These are phyloP conservation scores for Drosophila pallidifrons DNA, from an alignment of 1,140 invertebrate species.

Conservation along the genomic window DNA sequence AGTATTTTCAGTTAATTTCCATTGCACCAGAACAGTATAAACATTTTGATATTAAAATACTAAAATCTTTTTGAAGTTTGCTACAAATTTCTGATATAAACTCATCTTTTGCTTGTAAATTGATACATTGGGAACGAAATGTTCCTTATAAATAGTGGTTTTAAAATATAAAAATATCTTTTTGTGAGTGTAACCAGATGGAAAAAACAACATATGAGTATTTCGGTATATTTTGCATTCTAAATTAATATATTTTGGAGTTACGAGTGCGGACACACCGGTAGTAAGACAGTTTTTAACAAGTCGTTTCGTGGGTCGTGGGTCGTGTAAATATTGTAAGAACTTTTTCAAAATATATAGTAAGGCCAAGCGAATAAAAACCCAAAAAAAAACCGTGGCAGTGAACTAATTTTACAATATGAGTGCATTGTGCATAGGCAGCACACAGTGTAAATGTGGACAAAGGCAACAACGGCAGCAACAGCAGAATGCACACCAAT, in stretches of 20 bases:
- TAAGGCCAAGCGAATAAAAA: slow-evolving; percentile 24
- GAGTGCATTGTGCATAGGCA: slow-evolving; percentile 1
- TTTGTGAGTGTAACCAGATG: not conserved
- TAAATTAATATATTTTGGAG: not conserved
- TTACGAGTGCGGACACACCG: not conserved
- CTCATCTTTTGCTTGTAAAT: too few relatives aligned
- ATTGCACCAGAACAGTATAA: too few relatives aligned
- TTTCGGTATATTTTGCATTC: not conserved
- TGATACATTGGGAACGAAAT: too few relatives aligned
- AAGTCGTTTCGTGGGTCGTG: slow-evolving; percentile 42
- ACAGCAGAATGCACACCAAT: slow-evolving; percentile 51
- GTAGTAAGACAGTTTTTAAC: slow-evolving; percentile 45
- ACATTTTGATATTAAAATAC: too few relatives aligned
- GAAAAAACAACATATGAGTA: not conserved
- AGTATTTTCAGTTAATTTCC: slow-evolving; percentile 39
- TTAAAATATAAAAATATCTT: not conserved
- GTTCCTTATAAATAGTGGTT: too few relatives aligned
- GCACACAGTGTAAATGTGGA: slow-evolving; percentile 8
- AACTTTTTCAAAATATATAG: slow-evolving; percentile 22
- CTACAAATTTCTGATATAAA: too few relatives aligned
- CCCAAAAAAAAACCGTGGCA: slow-evolving; percentile 18
- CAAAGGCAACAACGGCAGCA: slow-evolving; percentile 45
- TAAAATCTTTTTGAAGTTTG: too few relatives aligned
- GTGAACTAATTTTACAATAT: slow-evolving; percentile 4
- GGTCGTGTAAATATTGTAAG: slow-evolving; percentile 56